A percentile compares a stretch with the other conserved stretches of the same genome.
Conservation (phyloP, 2,888 invertebrate genomes). For the Stratiomys singularior region DNA sequence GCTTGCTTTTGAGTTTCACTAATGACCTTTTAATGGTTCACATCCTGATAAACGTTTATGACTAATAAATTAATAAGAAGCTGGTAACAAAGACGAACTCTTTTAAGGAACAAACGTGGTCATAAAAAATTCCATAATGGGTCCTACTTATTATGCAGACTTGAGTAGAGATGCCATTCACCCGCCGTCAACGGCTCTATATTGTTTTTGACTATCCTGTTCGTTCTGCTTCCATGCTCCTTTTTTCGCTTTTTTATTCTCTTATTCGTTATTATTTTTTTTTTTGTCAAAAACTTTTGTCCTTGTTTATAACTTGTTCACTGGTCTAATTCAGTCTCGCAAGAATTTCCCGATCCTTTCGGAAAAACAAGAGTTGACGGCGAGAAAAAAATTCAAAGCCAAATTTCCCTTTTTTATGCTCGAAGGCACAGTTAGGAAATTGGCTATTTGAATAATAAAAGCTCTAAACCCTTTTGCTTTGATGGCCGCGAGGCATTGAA, state of each 20-base stretch:
- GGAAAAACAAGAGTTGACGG: not conserved
- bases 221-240: not conserved
- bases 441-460: not conserved
- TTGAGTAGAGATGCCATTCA: too few species aligned
- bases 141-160: too few species aligned
- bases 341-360: not conserved
- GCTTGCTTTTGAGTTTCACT: not conserved
- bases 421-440: conserved; percentile 2
- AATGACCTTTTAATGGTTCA: conserved; percentile 13
- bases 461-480: not conserved
- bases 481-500: not conserved
- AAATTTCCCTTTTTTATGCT: not conserved
- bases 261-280: not conserved
- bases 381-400: not conserved
- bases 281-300: conserved; percentile 1
- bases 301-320: not conserved
- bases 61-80: conserved; percentile 17
- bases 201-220: too few species aligned
- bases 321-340: not conserved
- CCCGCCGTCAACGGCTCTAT: too few species aligned
- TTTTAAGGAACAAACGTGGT: not conserved
- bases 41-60: conserved; percentile 13
- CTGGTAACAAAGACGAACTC: not conserved
- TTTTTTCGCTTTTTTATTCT: not conserved
- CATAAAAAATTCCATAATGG: too few species aligned